Evolutionary conservation across 1,140 invertebrate genomes (phyloP), one percentile per base, ranked within the genome.

Genomic region (Drosophila micromelanica): DNA sequence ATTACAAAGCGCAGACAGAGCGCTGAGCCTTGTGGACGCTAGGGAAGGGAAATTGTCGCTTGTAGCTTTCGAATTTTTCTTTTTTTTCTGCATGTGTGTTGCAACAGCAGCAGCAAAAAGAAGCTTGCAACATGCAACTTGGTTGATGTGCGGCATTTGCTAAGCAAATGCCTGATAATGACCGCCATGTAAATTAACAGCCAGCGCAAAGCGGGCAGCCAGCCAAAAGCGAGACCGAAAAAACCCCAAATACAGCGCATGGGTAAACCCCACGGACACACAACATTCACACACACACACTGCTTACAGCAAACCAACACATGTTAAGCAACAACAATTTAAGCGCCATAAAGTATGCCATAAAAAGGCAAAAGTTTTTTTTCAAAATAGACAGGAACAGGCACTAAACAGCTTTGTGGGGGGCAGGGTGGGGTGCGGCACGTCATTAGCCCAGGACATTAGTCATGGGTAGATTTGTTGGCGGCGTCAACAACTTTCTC

Each of bases 271-370:
- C 7, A 20, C 42, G 11, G 12, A 35, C 20, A 15, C 30, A n/a
- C 48, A 57, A 17, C 23, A 45, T 40, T 57, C 20, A 38, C 27
- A 13, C 20, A 37, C 17, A 38, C 12, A 46, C 3, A 46, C 17
- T 12, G 13, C 43, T 49, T 30, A 51, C 27, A 27, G 27, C 27
- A 27, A 27, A 63, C 60, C 48, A 60, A 60, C 67, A 52, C 73
- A 80, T 80, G 81, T 81, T 77, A 81, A 67, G 61, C 78, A 73
- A 73, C 48, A 76, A 60, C 78, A 76, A 80, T 80, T 76, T 69
- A 73, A 86, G 75, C 84, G 84, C 84, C 84, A 80, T 89, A 89
- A 89, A 89, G 79, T 89, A 89, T 89, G 76, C 84, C 69, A 89
- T 82, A 82, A 73, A 87, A 67, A 82, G 69, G 35, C 65, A 64